Percentiles rank a stretch among this genome's conserved stretches.
These are phyloP conservation scores for Novumbra hubbsi DNA, from an alignment of 2,797 vertebrate genomes.

Conservation along the genomic window DNA sequence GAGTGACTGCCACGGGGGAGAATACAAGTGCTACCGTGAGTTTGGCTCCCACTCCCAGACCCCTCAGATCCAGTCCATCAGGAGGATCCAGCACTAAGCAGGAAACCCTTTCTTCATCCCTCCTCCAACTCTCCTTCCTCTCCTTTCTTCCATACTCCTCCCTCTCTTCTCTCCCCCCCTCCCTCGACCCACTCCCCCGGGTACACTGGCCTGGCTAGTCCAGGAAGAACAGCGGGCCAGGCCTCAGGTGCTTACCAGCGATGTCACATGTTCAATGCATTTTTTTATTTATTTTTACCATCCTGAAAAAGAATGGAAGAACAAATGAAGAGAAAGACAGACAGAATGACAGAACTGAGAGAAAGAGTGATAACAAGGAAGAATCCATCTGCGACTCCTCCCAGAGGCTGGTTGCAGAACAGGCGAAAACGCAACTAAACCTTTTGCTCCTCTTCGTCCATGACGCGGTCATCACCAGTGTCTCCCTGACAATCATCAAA, in stretches of 20 bases:
- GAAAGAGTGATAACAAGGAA: slow-evolving; percentile 48
- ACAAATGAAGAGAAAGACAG: slow-evolving; percentile 44
- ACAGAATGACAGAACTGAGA: slow-evolving; percentile 56
- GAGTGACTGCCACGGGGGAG: slow-evolving; percentile 82
- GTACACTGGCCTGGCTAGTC: slow-evolving; percentile 45
- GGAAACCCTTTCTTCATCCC: slow-evolving; percentile 28
- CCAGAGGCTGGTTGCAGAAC: slow-evolving; percentile 40
- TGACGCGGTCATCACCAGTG: slow-evolving; percentile 39
- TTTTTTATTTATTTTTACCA: slow-evolving; percentile 49
- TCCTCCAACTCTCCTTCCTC: slow-evolving; percentile 31
- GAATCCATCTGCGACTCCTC: slow-evolving; percentile 37
- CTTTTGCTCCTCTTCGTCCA: slow-evolving; percentile 55
- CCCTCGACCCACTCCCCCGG: slow-evolving; percentile 36
- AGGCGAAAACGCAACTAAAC: slow-evolving; percentile 34
- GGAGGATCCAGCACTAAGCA: slow-evolving; percentile 89
- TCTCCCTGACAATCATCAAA: slow-evolving; percentile 43
- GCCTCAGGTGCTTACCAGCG: slow-evolving; percentile 64
- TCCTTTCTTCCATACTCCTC: neutral
- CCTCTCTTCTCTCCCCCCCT: slow-evolving; percentile 29
- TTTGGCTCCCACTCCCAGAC: slow-evolving; percentile 89
- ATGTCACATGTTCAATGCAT: slow-evolving; percentile 59
- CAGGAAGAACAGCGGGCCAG: slow-evolving; percentile 54
- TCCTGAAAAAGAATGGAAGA: slow-evolving; percentile 46
- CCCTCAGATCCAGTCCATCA: slow-evolving; percentile 92
- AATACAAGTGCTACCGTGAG: slow-evolving; percentile 91